These are phyloP conservation scores for Sebastiscus albofasciatus DNA, from an alignment of 2,797 vertebrate genomes.

Conservation along the genomic window DNA sequence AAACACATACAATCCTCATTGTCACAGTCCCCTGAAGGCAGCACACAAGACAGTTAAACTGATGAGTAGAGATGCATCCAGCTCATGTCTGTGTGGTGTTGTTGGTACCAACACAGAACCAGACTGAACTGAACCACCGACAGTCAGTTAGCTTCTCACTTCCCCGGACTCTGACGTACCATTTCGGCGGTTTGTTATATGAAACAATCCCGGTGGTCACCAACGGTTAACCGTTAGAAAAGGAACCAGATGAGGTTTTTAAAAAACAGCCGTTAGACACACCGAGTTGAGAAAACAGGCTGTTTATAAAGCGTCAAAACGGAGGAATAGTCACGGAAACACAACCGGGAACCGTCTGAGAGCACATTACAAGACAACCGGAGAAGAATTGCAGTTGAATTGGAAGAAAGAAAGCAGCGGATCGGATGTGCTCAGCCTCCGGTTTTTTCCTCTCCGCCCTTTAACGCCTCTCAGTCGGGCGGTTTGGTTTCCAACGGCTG, in stretches of 20 bases:
- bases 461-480: constrained; percentile 29
- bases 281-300: background rate
- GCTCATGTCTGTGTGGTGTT: constrained; percentile 42
- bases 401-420: constrained; percentile 44
- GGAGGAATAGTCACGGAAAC: background rate
- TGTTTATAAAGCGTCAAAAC: too few species aligned
- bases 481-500: background rate
- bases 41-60: constrained; percentile 45
- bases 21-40: constrained; percentile 60
- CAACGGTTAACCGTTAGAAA: too few species aligned
- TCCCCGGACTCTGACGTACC: constrained; percentile 54
- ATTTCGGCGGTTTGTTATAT: constrained; percentile 14
- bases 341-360: background rate
- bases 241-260: background rate
- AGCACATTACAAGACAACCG: background rate
- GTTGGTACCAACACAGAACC: background rate
- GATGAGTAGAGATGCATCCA: constrained; percentile 40
- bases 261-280: constrained; percentile 9
- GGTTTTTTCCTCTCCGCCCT: constrained; percentile 30
- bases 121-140: constrained; percentile 26
- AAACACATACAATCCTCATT: constrained; percentile 72
- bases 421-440: constrained; percentile 33
- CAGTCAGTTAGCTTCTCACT: constrained; percentile 20
- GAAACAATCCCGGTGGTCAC: background rate
- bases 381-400: background rate